phyloP scores from a whole-genome alignment of 2,888 invertebrate species.

The Tribolium freemani region DNA sequence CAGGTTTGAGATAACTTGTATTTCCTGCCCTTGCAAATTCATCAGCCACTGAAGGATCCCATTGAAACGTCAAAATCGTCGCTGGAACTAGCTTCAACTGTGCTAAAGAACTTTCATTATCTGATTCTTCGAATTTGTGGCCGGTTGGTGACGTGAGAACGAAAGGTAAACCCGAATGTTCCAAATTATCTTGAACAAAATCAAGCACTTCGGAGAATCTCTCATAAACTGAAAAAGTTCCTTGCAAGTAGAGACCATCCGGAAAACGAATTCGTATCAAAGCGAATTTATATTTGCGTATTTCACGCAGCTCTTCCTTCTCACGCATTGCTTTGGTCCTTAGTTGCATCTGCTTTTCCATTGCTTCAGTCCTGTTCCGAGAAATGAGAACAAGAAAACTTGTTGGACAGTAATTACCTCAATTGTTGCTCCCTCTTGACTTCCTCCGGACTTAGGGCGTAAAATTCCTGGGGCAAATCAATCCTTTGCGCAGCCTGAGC shows the following conservation, averaged over 20 bases:
- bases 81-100: conserved; percentile 88
- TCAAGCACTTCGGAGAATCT: conserved; percentile 80
- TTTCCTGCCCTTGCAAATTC: conserved; percentile 71
- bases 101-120: conserved; percentile 80
- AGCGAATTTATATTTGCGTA: conserved; percentile 87
- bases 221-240: conserved; percentile 90
- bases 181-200: conserved; percentile 84
- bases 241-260: conserved; percentile 87
- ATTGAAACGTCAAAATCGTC: conserved; percentile 82
- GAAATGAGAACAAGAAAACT: no score
- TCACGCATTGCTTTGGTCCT: conserved; percentile 96
- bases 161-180: conserved; percentile 79
- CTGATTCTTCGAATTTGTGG: conserved; percentile 76
- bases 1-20: conserved; percentile 82
- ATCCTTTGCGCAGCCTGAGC: conserved; percentile 78
- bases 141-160: conserved; percentile 78
- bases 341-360: conserved; percentile 86
- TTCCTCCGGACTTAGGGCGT: conserved; percentile 84
- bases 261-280: conserved; percentile 91
- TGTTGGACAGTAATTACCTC: conserved; percentile 49
- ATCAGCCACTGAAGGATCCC: conserved; percentile 72
- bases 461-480: conserved; percentile 89
- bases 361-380: conserved; percentile 74
- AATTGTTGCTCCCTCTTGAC: conserved; percentile 85
- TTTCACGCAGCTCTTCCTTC: conserved; percentile 85